Evolutionary conservation across 2,888 invertebrate species (phyloP).

Genomic region (Andricus curvator): DNA sequence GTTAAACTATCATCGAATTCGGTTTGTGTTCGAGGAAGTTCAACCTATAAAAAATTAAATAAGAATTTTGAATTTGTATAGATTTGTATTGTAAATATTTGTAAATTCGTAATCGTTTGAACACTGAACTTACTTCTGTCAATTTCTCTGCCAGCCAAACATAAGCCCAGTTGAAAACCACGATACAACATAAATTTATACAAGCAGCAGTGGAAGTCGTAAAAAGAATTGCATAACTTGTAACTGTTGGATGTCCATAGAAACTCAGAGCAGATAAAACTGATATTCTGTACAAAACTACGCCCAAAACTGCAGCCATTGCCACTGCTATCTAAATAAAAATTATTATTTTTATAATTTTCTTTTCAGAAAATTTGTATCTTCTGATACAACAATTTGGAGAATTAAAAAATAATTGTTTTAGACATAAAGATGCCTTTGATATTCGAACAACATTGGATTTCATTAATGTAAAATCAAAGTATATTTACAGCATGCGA

Average conservation of each 20-base stretch:
- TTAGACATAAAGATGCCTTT: too few species aligned
- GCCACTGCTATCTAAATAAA: slow-evolving; percentile 85
- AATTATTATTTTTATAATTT: background rate
- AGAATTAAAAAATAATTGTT: too few species aligned
- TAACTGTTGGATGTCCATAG: slow-evolving; percentile 81
- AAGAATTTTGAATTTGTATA: background rate
- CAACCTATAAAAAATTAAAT: slow-evolving; percentile 77
- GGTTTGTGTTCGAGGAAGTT: slow-evolving; percentile 92
- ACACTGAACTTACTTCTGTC: slow-evolving; percentile 82
- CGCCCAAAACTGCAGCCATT: slow-evolving; percentile 93
- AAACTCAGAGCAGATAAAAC: slow-evolving; percentile 84
- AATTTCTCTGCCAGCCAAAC: slow-evolving; percentile 90
- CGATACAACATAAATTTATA: slow-evolving; percentile 94
- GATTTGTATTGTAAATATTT: background rate
- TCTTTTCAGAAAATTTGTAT: background rate
- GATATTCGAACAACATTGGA: too few species aligned
- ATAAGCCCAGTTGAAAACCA: slow-evolving; percentile 92
- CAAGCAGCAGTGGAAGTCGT: slow-evolving; percentile 94
- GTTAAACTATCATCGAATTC: slow-evolving; percentile 97
- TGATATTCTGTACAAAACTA: slow-evolving; percentile 95
- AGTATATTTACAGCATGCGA: too few species aligned
- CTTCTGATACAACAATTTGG: background rate
- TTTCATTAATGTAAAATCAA: too few species aligned
- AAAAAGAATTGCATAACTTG: slow-evolving; percentile 89
- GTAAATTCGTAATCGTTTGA: background rate